Conservation (phyloP, 2,888 invertebrate genomes). For the Eilema caniola region DNA sequence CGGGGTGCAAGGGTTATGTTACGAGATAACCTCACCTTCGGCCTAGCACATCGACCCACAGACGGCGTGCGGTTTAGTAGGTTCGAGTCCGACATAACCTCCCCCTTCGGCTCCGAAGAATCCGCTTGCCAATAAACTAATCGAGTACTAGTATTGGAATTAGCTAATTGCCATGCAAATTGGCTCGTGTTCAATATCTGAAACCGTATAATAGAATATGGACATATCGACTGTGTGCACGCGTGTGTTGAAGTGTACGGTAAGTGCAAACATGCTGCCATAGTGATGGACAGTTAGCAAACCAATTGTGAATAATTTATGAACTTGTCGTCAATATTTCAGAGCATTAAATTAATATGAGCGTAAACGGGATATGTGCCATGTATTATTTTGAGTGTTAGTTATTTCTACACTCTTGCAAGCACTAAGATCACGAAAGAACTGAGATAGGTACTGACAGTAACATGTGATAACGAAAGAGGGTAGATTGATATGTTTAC, state of each 20-base stretch:
- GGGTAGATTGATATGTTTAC: too few relatives aligned
- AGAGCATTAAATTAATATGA: background rate
- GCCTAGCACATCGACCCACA: too few relatives aligned
- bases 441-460: too few relatives aligned
- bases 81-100: too few relatives aligned
- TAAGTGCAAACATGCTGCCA: background rate
- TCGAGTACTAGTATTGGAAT: conserved; percentile 7
- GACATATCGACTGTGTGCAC: background rate
- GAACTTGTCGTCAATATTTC: background rate
- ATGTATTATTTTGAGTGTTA: too few relatives aligned
- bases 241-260: background rate
- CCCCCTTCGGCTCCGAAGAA: too few relatives aligned
- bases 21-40: too few relatives aligned
- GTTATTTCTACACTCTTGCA: too few relatives aligned
- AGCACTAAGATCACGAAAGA: too few relatives aligned
- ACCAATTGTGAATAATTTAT: conserved; percentile 1
- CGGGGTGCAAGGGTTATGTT: too few relatives aligned
- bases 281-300: background rate
- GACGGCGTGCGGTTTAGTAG: too few relatives aligned
- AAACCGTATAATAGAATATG: conserved; percentile 3
- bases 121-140: conserved; percentile 1
- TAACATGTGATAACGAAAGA: too few relatives aligned
- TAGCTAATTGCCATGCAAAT: conserved; percentile 16
- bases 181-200: conserved; percentile 11
- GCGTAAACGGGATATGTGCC: background rate